Base-by-base conservation (phyloP, 2,888 invertebrate species). In the Xestobium rufovillosum region DNA sequence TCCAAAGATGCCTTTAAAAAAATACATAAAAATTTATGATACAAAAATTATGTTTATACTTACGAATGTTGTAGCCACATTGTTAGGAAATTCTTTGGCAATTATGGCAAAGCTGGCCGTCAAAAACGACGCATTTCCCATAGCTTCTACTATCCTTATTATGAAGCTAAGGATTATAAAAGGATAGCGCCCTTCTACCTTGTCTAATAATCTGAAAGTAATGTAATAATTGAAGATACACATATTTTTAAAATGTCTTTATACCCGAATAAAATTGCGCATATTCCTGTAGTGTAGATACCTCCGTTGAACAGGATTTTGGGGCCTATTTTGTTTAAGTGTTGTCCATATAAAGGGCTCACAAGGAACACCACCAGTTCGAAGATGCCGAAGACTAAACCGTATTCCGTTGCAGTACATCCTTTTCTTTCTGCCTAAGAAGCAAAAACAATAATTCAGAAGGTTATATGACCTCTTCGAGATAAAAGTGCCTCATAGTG, bases 21-120 rank as follows among this genome's bases (percentile, higher is more conserved):
- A 19, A n/a, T n/a, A n/a, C n/a, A n/a, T n/a, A n/a, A 19, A 19
- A 19, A 19, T 31, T 28, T 34, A 12, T 25, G 12, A 30, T 23
- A 9, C 19, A 23, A 23, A 36, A 19, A 19, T 19, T 19, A 8
- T 8, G 23, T 19, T 8, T 34, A 33, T 55, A 75, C 81, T 78
- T 68, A 84, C 85, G 69, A 90, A 90, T 53, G 87, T 87, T 3
- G 82, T 83, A 0, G 85, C 85, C 0, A 89, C 80, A 55, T 83
- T 83, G 44, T 89, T 73, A 0, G 89, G 87, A 65, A 91, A 91
- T 65, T 88, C 87, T 60, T 82, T 82, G 28, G 89, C 88, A 45
- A 87, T 84, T 49, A 90, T 85, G 2, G 88, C 84, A 60, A 89
- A 90, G 49, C 84, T 83, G 0, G 89, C 87, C 0, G 88, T 88